Evolutionary conservation across 1,140 invertebrate species (phyloP).

Genomic region (Apis florea): DNA sequence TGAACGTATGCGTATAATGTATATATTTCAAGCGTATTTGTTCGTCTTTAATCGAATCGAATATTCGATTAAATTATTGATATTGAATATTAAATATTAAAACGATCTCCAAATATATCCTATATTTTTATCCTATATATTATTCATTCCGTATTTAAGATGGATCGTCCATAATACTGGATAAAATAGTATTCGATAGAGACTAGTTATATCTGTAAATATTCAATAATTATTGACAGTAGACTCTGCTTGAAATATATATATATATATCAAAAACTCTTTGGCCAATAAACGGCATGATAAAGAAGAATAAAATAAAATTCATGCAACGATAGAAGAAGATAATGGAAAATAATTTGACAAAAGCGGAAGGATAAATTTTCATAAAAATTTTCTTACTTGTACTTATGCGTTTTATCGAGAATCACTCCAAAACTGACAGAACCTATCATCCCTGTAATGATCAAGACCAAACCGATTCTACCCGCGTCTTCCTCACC

Average conservation of each 20-base stretch:
- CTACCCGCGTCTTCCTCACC: constrained; percentile 83
- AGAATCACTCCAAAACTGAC: constrained; percentile 86
- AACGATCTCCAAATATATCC: not conserved
- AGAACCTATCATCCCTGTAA: constrained; percentile 86
- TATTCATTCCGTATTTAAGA: not conserved
- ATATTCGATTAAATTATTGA: not conserved
- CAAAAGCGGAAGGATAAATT: not conserved
- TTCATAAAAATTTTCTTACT: constrained; percentile 71
- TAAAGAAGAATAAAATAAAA: not conserved
- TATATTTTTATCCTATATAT: no score
- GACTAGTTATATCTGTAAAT: no score
- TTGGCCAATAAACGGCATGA: not conserved
- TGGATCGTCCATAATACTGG: not conserved
- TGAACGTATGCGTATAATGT: no score
- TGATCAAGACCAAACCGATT: constrained; percentile 86
- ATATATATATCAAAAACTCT: no score
- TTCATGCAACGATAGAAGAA: not conserved
- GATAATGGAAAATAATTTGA: not conserved
- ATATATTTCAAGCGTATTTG: not conserved
- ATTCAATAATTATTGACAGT: no score
- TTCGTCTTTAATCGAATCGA: not conserved
- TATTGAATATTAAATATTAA: not conserved
- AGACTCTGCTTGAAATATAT: no score
- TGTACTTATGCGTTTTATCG: constrained; percentile 84
- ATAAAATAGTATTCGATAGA: no score